Evolutionary conservation across 2,113 vertebrate genomes (phyloP).

Genomic region (Python bivittatus): DNA sequence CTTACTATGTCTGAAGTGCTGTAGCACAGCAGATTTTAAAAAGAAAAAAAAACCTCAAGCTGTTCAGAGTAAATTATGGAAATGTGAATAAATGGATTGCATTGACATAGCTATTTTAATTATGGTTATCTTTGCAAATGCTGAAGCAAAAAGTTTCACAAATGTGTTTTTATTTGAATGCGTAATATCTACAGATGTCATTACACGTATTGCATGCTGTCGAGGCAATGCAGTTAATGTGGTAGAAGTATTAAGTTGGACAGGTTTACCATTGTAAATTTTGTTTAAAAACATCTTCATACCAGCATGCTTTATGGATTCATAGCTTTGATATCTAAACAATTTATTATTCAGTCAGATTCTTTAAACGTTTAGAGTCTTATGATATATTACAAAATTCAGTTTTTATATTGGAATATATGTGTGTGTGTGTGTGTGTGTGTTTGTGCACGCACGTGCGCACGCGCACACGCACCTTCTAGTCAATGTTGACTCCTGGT

Average conservation of each 20-base stretch:
- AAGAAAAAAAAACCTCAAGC: neutral
- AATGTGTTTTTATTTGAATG: conserved; percentile 43
- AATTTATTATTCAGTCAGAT: neutral
- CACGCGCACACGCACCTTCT: too few relatives aligned
- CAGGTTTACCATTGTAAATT: neutral
- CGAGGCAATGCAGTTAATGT: conserved; percentile 28
- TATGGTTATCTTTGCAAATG: conserved; percentile 49
- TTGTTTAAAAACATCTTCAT: conserved; percentile 22
- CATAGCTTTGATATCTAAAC: conserved; percentile 3
- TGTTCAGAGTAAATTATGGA: conserved; percentile 15
- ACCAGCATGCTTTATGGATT: conserved; percentile 9
- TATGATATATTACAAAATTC: conserved; percentile 1
- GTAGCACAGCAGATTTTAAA: neutral
- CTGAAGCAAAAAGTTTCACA: conserved; percentile 36
- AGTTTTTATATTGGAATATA: neutral
- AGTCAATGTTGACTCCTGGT: too few relatives aligned
- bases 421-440: too few relatives aligned
- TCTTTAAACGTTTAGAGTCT: neutral
- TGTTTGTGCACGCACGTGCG: too few relatives aligned
- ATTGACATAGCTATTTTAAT: conserved; percentile 39
- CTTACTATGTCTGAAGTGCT: neutral
- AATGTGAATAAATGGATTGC: conserved; percentile 16
- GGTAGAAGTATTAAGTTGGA: conserved; percentile 20
- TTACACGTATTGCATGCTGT: conserved; percentile 23
- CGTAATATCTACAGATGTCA: conserved; percentile 40